Percentiles rank a stretch among this genome's conserved stretches.
Evolutionary conservation across 2,797 vertebrate species (phyloP).

Genomic region (Anabas testudineus): DNA sequence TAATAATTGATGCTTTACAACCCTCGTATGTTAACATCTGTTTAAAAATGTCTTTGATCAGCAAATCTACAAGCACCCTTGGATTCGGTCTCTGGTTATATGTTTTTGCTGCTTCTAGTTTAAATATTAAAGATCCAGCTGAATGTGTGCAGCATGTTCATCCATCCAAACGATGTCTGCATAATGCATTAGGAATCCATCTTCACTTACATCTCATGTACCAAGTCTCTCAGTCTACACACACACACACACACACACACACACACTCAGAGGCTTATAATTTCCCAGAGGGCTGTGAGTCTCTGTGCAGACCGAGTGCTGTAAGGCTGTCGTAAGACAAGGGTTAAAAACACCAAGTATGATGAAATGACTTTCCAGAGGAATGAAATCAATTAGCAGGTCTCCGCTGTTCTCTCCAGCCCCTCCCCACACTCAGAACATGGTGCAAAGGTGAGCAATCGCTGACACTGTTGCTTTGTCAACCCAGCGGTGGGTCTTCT

Average conservation of each 20-base stretch:
- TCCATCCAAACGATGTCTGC: not conserved
- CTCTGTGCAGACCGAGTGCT: constrained; percentile 62
- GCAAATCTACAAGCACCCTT: too few relatives aligned
- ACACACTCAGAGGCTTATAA: constrained; percentile 30
- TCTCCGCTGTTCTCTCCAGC: constrained; percentile 22
- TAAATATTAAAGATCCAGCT: not conserved
- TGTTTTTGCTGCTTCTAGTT: not conserved
- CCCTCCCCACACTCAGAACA: not conserved
- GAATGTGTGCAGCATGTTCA: not conserved
- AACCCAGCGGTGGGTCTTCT: constrained; percentile 47
- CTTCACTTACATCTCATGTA: not conserved
- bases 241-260: constrained; percentile 12
- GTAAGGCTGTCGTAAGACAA: constrained; percentile 76
- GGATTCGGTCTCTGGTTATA: not conserved
- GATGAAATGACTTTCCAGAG: constrained; percentile 84
- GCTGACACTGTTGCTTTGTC: constrained; percentile 61
- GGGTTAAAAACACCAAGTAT: constrained; percentile 85
- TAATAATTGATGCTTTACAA: too few relatives aligned
- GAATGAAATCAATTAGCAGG: constrained; percentile 84
- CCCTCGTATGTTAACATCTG: too few relatives aligned
- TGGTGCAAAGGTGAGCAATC: constrained; percentile 78
- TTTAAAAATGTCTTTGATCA: too few relatives aligned
- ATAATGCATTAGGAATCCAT: not conserved
- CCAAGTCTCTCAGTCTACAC: constrained; percentile 2
- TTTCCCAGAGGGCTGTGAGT: constrained; percentile 57